These are phyloP conservation scores for Discoglossus pictus DNA, from an alignment of 2,797 vertebrate species.

Conservation along the genomic window DNA sequence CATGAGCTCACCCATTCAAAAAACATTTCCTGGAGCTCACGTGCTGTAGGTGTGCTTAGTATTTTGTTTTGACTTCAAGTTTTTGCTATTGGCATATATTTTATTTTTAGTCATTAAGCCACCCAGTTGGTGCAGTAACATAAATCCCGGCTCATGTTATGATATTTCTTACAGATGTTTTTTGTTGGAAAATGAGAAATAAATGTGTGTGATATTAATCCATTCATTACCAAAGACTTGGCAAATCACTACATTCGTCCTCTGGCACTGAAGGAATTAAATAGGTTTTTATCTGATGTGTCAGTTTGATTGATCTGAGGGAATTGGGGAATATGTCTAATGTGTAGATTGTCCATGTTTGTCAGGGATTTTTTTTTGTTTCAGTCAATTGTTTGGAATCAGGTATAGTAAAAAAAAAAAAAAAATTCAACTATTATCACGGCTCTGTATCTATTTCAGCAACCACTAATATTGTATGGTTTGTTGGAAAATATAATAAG, in stretches of 20 bases:
- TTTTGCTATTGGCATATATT: no score
- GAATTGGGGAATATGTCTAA: background rate
- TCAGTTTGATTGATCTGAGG: background rate
- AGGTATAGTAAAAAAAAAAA: no score
- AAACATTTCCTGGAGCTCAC: background rate
- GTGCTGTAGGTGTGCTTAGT: slow-evolving; percentile 6
- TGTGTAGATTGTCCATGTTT: no score
- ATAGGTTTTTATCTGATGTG: slow-evolving; percentile 19
- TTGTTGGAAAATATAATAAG: no score
- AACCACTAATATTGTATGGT: no score
- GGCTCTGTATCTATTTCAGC: no score
- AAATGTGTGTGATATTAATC: slow-evolving; percentile 38
- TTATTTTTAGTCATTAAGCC: slow-evolving; percentile 1
- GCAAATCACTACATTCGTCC: slow-evolving; percentile 19
- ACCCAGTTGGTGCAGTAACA: slow-evolving; percentile 19
- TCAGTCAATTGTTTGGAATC: no score
- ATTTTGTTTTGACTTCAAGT: no score
- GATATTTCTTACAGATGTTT: slow-evolving; percentile 37
- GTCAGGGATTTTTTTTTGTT: no score
- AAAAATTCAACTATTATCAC: no score
- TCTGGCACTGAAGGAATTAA: slow-evolving; percentile 12
- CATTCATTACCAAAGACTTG: slow-evolving; percentile 26
- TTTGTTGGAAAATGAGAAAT: slow-evolving; percentile 29
- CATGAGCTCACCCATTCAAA: background rate
- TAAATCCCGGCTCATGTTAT: background rate